Percentiles rank a stretch among this genome's conserved stretches.
Conservation (phyloP, 1,140 invertebrate genomes). For the Cyclargus thomasi region DNA sequence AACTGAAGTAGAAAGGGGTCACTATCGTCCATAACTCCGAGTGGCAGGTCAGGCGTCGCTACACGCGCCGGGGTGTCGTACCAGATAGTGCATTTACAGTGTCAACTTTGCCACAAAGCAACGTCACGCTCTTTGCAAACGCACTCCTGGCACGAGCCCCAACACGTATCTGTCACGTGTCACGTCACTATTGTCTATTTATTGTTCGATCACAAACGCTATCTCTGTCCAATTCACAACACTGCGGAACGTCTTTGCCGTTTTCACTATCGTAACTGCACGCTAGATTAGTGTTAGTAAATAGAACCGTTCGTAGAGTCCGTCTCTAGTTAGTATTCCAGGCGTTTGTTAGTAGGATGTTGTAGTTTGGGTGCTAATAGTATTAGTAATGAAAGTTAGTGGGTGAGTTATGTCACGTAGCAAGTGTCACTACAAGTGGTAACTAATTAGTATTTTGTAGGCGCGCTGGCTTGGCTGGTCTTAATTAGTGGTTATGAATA, state of each 20-base stretch:
- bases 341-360: not conserved
- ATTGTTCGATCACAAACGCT: too few relatives aligned
- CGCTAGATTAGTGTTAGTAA: not conserved
- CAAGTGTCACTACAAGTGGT: not conserved
- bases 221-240: too few relatives aligned
- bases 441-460: not conserved
- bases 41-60: constrained; percentile 50
- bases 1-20: constrained; percentile 21
- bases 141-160: constrained; percentile 96
- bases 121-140: constrained; percentile 87
- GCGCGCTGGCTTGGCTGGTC: not conserved
- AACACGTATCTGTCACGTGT: constrained; percentile 71
- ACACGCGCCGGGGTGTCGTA: constrained; percentile 90
- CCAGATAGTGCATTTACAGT: constrained; percentile 99
- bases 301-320: not conserved
- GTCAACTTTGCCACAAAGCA: constrained; percentile 78
- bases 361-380: not conserved
- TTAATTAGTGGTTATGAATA: not conserved
- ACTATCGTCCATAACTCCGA: constrained; percentile 40
- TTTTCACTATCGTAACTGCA: constrained; percentile 30
- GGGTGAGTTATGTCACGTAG: not conserved
- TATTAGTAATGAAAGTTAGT: not conserved
- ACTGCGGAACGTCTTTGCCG: constrained; percentile 57
- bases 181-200: constrained; percentile 50
- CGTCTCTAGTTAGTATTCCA: too few relatives aligned